Evolutionary conservation across 2,888 invertebrate species (phyloP), one percentile per base, ranked within the genome.

Genomic region (Lordiphosa andalusiaca): DNA sequence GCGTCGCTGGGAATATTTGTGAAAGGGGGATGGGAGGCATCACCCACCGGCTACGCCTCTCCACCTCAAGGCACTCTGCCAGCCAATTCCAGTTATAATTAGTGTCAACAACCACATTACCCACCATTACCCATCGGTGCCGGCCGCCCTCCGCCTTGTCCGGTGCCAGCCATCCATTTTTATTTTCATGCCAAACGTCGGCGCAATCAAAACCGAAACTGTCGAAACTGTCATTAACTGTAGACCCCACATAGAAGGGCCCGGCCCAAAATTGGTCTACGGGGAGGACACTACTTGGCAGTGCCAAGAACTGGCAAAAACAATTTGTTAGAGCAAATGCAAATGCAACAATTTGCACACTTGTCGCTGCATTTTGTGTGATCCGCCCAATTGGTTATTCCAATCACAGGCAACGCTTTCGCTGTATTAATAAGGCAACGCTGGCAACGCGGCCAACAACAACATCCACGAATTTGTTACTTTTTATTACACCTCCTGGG

Each of bases 41-140:
- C 42, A 7, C 49, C 41, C 36, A 19, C 53, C 54, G 38, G 19
- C 23, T 25, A n/a, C 39, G 38, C n/a, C 39, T 50, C 25, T 50
- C 25, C 9, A 4, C n/a, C 1, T 9, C 2, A 50, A 19, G 37
- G 19, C 47, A 42, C 21, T 37, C 23, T 37, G 52, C 52, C 56
- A 53, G 68, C 54, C 55, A 62, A 80, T 80, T 83, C 71, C 81
- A 80, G 83, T 83, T 83, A 80, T 81, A 81, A 81, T 81, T 81
- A 81, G 84, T 83, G 80, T 81, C 80, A 81, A 84, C 84, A 81
- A 75, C 81, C 80, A 84, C 80, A 81, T 80, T 80, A 83, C 73
- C n/a, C n/a, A n/a, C n/a, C n/a, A n/a, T n/a, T n/a, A n/a, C n/a
- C n/a, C 67, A 73, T 73, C 30, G 73, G 30, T 44, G 16, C 44